Evolutionary conservation across 2,797 vertebrate genomes (phyloP), one percentile per base, ranked within the genome.

Genomic region (Paramormyrops hopkinsi): DNA sequence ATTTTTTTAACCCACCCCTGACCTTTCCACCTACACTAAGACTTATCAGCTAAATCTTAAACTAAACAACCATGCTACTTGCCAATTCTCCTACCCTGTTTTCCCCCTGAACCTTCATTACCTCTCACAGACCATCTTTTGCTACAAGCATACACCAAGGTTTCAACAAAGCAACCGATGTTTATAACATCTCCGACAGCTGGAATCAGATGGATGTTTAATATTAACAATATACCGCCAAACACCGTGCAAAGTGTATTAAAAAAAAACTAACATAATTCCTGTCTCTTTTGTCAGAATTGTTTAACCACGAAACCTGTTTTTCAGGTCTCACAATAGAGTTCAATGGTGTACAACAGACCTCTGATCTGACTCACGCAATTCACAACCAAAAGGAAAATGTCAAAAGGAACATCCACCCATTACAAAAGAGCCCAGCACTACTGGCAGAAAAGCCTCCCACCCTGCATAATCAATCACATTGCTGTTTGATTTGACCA

Each of bases 261-360:
- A 8, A 62, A 65, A 65, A 65, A 33, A 33, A 29, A 1, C 1
- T 0, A 37, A 41, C 11, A 76, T 76, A 76, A 76, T 41, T 76
- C 69, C 33, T 17, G 33, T 76, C 33, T 76, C 69, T 73, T 65
- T 41, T 79, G 76, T 82, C 76, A 7, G 37, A 46, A 82, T 44
- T 46, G 76, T 82, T 82, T 82, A 82, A 82, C 76, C 46, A 82
- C 41, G 19, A 82, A 82, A 82, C 76, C 37, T 82, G 76, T 46
- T 82, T 46, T 82, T 82, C 76, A 82, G 76, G 76, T 82, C 41
- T 82, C 76, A 82, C 76, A 82, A 46, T 22, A 19, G 41, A 82
- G 17, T 46, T 82, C 76, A 37, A 76, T 76, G 69, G 69, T 76
- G 33, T 41, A 33, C 12, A 22, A 82, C 41, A 82, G 76, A 79